Evolutionary conservation across 2,113 vertebrate genomes (phyloP), one percentile per base, ranked within the genome.

Genomic region (Hippocampus comes): DNA sequence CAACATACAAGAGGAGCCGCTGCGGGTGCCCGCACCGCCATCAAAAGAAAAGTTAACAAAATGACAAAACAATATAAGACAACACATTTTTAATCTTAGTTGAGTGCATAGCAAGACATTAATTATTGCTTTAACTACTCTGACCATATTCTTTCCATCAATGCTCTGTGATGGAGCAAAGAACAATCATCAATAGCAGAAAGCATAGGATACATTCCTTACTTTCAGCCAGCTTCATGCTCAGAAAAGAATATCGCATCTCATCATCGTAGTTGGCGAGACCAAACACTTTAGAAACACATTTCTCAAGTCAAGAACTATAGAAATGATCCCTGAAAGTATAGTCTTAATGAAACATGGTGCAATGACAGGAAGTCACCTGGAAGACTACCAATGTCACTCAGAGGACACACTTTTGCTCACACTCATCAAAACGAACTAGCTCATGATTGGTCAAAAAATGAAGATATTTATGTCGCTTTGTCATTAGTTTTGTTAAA

Each of bases 261-360:
- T 91, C 88, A 9, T 89, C 86, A 78, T 88, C 80, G 48, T 86
- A 83, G 84, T 25, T 81, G n/a, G 76, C 63, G 71, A 86, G 80
- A 89, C 88, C 49, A 63, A 21, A 25, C 86, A 84, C 67, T 82
- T 89, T 85, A 80, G 80, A 89, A 88, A 88, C 77, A 70, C 84
- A 89, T 84, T 87, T 86, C 86, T 75, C 76, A 71, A 84, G 89
- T 89, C 4, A 84, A 0, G 0, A 69, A 87, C 84, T 90, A 88
- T 55, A 55, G 53, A 55, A 55, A 55, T 55, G 21, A 55, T 55
- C 21, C 18, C 53, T 55, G 53, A 55, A 55, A 55, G 53, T 55
- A 55, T 55, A 55, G 53, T 55, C 49, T 53, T 53, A 53, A 53
- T 6, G 2, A 1, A 53, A 6, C 1, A 2, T 21, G 7, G 5